phyloP scores from a whole-genome alignment of 92 coral and sea anemone species.

The Heliopora coerulea region DNA sequence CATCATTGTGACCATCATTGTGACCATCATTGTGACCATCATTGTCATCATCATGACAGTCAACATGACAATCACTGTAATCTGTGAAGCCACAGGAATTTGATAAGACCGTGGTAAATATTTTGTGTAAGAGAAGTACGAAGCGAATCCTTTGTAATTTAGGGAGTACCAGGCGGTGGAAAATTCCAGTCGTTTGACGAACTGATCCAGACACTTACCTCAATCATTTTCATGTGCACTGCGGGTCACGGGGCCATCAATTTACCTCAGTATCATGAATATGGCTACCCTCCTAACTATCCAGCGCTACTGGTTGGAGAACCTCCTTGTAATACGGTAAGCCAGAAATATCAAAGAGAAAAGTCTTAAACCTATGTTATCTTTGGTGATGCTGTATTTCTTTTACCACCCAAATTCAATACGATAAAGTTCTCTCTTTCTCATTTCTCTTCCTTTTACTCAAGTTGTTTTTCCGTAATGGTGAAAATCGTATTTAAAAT shows the following conservation, averaged over 20 bases:
- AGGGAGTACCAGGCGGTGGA: conserved; percentile 94
- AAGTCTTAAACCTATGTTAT: background rate
- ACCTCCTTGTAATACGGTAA: conserved; percentile 87
- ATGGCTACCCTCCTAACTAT: conserved; percentile 89
- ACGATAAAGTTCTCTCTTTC: too few species aligned
- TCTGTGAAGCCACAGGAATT: background rate
- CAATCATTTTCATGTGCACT: conserved; percentile 81
- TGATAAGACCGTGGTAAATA: too few species aligned
- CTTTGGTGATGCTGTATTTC: too few species aligned
- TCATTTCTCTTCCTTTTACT: too few species aligned
- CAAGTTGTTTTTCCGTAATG: too few species aligned
- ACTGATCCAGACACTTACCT: conserved; percentile 64
- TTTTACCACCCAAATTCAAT: too few species aligned
- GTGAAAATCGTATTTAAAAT: too few species aligned
- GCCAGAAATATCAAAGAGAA: background rate
- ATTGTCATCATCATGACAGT: too few species aligned
- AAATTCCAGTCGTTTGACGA: conserved; percentile 62
- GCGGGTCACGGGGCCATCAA: conserved; percentile 90
- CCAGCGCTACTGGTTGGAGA: conserved; percentile 77
- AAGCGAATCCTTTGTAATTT: conserved; percentile 4
- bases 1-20: too few species aligned
- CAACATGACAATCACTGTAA: background rate
- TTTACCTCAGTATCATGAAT: conserved; percentile 89
- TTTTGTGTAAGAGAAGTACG: too few species aligned
- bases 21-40: too few species aligned